Evolutionary conservation across 2,888 invertebrate genomes (phyloP), one percentile per base, ranked within the genome.

Genomic region (Aphelenchoides bicaudatus): DNA sequence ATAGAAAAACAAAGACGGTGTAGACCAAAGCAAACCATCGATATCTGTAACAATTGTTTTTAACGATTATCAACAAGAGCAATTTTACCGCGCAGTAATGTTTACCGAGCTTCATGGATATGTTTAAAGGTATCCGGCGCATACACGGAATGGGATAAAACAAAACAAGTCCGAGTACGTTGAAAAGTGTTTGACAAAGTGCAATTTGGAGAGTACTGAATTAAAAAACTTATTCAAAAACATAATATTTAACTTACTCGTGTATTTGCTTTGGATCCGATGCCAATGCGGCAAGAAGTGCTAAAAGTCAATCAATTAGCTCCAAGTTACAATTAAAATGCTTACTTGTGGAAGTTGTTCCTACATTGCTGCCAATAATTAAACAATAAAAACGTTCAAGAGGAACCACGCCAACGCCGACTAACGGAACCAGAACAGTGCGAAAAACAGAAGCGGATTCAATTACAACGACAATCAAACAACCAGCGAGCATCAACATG

Each of bases 381-480:
- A 56, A 28, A 0, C 83, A 84, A 68, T 84, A 84, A 74, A 84
- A 82, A 43, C 84, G 74, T 52, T 84, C 83, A 19, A 85, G 70
- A 3, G 70, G 63, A 8, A 75, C 66, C 3, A 74, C 71, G 4
- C 74, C 84, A 4, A 84, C 76, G 10, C 84, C 85, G 10, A 84
- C 85, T 23, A 85, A 75, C 1, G 85, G 85, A 1, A 84, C 84
- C 16, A 85, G 73, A 0, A 84, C 82, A 1, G 84, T 84, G 0
- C 84, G 84, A 73, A 85, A 85, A 23, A 84, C 82, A 16, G 83
- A 83, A 60, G 82, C 82, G 47, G 83, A 83, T 79, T 85, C 84
- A 0, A 62, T 58, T 65, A 61, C 16, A 43, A 43, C 80, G 25
- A 85, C 85, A 66, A 85, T 76, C 0, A 81, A 75, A 2, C 82